Conservation (phyloP, 2,888 invertebrate genomes). For the Cataglyphis rosenhaueri region DNA sequence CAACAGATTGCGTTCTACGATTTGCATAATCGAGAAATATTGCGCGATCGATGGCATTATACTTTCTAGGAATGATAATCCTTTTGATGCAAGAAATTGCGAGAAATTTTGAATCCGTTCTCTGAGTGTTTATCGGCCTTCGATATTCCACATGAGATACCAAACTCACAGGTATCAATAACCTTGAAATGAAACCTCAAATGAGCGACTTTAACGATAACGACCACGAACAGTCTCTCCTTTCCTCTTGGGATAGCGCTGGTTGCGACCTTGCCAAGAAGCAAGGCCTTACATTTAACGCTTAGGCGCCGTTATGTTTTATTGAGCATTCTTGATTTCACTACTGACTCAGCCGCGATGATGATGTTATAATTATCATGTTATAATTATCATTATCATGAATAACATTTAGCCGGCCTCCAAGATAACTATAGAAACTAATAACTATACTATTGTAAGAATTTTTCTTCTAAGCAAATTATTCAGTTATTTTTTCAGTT, state of each 20-base stretch:
- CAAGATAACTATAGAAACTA: background rate
- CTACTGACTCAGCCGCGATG: constrained; percentile 28
- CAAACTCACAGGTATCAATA: background rate
- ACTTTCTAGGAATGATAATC: constrained; percentile 51
- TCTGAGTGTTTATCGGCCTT: background rate
- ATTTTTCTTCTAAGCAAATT: constrained; percentile 24
- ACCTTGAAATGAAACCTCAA: background rate
- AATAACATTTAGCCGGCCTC: too few relatives aligned
- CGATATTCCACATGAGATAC: background rate
- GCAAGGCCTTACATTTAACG: constrained; percentile 45
- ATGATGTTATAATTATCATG: constrained; percentile 12
- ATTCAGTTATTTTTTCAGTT: background rate
- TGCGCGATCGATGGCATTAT: constrained; percentile 13
- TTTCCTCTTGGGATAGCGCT: constrained; percentile 11
- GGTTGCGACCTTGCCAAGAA: constrained; percentile 40
- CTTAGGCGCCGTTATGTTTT: constrained; percentile 31
- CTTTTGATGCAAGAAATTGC: background rate
- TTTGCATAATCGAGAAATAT: constrained; percentile 57
- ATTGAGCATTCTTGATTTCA: constrained; percentile 62
- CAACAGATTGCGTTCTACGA: constrained; percentile 38
- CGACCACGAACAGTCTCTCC: constrained; percentile 6
- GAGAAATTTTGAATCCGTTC: background rate
- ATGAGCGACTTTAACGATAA: constrained; percentile 14
- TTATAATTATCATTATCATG: background rate
- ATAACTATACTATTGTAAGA: background rate